phyloP scores from a whole-genome alignment of 2,113 vertebrate species.

The human (Homo sapiens) region GRCh38 chr16:50338001-50338500 shows the following conservation, averaged over 20 bases:
- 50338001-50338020: not conserved
- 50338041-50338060: not conserved
- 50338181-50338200: not conserved
- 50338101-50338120: not conserved
- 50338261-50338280: not conserved
- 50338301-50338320: slow-evolving; percentile 8
- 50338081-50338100: not conserved
- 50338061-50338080: not conserved
- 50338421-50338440: not conserved
- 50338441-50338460: not conserved
- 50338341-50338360: not conserved
- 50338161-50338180: not conserved
- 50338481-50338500: not conserved
- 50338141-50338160: not conserved
- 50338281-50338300: not conserved
- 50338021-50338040: not conserved
- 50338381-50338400: not conserved
- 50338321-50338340: slow-evolving; percentile 3
- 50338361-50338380: slow-evolving; percentile 24
- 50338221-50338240: not conserved
- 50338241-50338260: not conserved
- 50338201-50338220: not conserved
- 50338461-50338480: not conserved
- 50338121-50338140: not conserved
- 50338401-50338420: slow-evolving; percentile 30